These are phyloP conservation scores for Rhodeus uyekii DNA, from an alignment of 2,797 vertebrate genomes.

Conservation along the genomic window DNA sequence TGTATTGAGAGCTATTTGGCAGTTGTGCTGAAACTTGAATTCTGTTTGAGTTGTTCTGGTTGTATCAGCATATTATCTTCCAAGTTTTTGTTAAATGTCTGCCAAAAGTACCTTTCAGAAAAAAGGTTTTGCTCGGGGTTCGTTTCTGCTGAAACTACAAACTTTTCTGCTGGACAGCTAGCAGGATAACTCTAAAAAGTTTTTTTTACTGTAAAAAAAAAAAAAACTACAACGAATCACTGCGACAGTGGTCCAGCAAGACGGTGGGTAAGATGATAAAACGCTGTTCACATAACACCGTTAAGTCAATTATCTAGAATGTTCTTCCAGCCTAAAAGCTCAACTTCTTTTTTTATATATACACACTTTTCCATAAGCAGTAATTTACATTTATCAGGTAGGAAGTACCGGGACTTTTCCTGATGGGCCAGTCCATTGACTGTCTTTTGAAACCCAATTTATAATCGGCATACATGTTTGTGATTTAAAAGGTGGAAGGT, in stretches of 20 bases:
- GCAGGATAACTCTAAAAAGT: background rate
- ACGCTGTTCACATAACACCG: conserved; percentile 12
- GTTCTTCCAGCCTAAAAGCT: background rate
- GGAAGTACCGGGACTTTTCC: background rate
- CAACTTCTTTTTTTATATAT: background rate
- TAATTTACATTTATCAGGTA: background rate
- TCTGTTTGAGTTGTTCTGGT: conserved; percentile 3
- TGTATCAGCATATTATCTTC: background rate
- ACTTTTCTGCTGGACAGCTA: background rate
- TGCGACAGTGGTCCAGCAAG: background rate
- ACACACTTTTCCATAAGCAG: background rate
- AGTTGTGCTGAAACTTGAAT: background rate
- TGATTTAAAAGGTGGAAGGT: background rate
- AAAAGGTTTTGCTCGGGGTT: background rate
- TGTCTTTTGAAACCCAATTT: background rate
- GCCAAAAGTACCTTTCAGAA: conserved; percentile 12
- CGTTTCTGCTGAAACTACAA: background rate
- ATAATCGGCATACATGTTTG: background rate
- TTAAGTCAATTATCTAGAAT: conserved; percentile 7
- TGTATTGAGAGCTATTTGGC: background rate
- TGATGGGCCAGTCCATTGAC: background rate
- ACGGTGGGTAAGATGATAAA: conserved; percentile 13
- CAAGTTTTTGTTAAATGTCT: background rate
- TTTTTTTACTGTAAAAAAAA: background rate
- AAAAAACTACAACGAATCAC: background rate